These are phyloP conservation scores for Cettia cetti DNA, from an alignment of 2,113 vertebrate genomes.

Conservation along the genomic window DNA sequence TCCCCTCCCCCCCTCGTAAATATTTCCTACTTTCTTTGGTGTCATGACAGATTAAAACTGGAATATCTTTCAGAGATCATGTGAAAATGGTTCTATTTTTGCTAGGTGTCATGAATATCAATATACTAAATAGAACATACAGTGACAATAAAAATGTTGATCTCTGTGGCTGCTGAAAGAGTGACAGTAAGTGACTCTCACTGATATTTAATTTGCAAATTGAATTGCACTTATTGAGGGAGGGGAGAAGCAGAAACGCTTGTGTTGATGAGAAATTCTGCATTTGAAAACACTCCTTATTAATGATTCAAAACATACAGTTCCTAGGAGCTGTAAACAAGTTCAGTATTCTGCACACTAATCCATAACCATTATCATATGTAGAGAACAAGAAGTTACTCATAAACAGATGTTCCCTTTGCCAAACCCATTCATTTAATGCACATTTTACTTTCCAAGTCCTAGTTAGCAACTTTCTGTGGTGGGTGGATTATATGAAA, in stretches of 20 bases:
- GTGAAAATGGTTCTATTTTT: constrained; percentile 14
- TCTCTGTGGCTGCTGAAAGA: background rate
- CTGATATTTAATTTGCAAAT: constrained; percentile 9
- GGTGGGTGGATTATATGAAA: background rate
- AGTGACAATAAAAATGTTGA: constrained; percentile 7
- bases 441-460: constrained; percentile 33
- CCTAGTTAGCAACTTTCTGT: constrained; percentile 22
- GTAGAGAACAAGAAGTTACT: constrained; percentile 40
- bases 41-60: background rate
- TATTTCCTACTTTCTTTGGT: constrained; percentile 10
- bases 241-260: background rate
- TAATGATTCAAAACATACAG: constrained; percentile 45
- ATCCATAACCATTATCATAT: constrained; percentile 46
- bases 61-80: background rate
- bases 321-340: constrained; percentile 30
- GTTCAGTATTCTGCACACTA: constrained; percentile 20
- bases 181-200: background rate
- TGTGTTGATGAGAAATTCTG: constrained; percentile 27
- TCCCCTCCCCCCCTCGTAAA: background rate
- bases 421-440: constrained; percentile 28
- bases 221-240: background rate
- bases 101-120: background rate
- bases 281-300: constrained; percentile 2
- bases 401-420: constrained; percentile 44
- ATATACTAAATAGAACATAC: background rate